These are phyloP conservation scores for Macrotis lagotis DNA, from an alignment of 2,113 vertebrate species.

Conservation along the genomic window DNA sequence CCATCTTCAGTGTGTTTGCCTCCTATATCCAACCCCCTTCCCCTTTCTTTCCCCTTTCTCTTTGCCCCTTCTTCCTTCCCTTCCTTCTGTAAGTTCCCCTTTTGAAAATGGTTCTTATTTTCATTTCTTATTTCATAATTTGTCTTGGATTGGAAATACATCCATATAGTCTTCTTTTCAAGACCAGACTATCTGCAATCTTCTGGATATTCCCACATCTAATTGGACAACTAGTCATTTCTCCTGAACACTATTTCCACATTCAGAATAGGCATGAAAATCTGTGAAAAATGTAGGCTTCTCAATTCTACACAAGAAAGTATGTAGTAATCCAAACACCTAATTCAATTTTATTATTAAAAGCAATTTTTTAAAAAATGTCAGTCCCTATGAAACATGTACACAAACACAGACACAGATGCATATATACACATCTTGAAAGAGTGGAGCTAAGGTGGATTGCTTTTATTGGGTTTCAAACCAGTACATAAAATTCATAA, in stretches of 20 bases:
- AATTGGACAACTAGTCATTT: not conserved
- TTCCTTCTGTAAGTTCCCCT: too few relatives aligned
- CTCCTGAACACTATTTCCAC: not conserved
- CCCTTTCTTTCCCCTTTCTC: too few relatives aligned
- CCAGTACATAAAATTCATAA: not conserved
- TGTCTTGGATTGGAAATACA: not conserved
- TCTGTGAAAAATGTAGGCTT: not conserved
- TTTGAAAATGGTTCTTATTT: not conserved
- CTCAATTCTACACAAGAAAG: not conserved
- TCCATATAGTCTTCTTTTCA: not conserved
- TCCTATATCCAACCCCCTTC: too few relatives aligned
- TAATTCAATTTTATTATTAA: not conserved
- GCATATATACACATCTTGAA: not conserved
- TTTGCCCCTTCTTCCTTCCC: too few relatives aligned
- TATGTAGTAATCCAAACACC: not conserved
- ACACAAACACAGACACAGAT: not conserved
- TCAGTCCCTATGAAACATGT: not conserved
- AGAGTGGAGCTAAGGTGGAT: not conserved
- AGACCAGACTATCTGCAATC: not conserved
- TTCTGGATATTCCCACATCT: not conserved
- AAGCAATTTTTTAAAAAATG: not conserved
- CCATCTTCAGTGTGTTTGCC: too few relatives aligned
- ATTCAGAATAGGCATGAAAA: not conserved
- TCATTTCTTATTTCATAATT: not conserved
- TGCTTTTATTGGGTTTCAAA: constrained; percentile 20